These are phyloP conservation scores for Rhinatrema bivittatum DNA, from an alignment of 2,797 vertebrate genomes.

Conservation along the genomic window DNA sequence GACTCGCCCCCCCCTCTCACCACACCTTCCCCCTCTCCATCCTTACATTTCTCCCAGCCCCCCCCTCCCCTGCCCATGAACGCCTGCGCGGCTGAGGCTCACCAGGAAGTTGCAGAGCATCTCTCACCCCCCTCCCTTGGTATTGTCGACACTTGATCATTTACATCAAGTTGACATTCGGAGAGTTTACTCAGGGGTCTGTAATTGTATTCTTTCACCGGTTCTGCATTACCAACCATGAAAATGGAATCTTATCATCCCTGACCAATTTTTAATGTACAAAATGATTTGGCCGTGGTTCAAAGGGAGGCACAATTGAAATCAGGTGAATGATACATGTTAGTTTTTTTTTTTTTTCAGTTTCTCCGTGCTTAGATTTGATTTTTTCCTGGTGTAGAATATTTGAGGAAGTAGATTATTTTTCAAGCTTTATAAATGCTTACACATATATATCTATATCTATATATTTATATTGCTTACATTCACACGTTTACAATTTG, in stretches of 20 bases:
- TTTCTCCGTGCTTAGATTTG: conserved; percentile 68
- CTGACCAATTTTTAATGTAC: conserved; percentile 99
- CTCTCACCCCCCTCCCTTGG: conserved; percentile 26
- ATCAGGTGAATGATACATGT: conserved; percentile 98
- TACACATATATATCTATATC: conserved; percentile 24
- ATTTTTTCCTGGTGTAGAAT: conserved; percentile 54
- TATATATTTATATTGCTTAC: conserved; percentile 44
- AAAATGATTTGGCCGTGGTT: conserved; percentile 99
- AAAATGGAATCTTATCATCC: conserved; percentile 99
- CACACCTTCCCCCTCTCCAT: too few relatives aligned
- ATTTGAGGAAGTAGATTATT: conserved; percentile 50
- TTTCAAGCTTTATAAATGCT: conserved; percentile 47
- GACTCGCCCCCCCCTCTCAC: too few relatives aligned
- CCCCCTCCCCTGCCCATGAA: too few relatives aligned
- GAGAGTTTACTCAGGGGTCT: conserved; percentile 98
- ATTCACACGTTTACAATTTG: conserved; percentile 58
- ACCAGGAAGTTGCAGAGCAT: conserved; percentile 59
- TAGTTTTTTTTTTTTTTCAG: conserved; percentile 63
- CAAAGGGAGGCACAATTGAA: conserved; percentile 95
- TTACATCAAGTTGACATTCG: conserved; percentile 99
- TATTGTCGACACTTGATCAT: conserved; percentile 91
- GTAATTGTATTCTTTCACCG: conserved; percentile 99
- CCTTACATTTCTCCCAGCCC: too few relatives aligned
- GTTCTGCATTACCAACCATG: conserved; percentile 99
- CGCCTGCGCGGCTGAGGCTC: too few relatives aligned